These are phyloP conservation scores for Litoditis marina DNA, from an alignment of 2,888 invertebrate species.

Conservation along the genomic window DNA sequence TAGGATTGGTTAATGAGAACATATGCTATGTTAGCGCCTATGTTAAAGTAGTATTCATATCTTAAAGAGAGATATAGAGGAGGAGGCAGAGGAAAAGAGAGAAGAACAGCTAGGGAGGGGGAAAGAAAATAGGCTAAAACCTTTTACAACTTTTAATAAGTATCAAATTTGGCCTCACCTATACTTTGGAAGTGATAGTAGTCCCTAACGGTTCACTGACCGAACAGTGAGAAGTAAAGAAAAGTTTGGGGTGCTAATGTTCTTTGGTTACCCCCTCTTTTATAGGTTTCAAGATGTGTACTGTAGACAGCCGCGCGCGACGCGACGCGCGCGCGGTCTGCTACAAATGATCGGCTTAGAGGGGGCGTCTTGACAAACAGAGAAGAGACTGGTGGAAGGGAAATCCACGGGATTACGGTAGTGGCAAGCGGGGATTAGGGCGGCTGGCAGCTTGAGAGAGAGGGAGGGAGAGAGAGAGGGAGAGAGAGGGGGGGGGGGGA, in stretches of 20 bases:
- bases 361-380: no score
- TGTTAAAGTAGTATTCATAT: background rate
- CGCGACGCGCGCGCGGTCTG: no score
- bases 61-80: background rate
- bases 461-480: background rate
- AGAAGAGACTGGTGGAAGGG: background rate
- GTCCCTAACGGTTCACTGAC: background rate
- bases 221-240: background rate
- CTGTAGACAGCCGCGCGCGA: no score
- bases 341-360: no score
- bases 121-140: background rate
- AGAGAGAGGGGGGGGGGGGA: background rate
- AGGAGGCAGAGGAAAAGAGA: background rate
- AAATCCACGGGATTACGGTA: background rate
- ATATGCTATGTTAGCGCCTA: background rate
- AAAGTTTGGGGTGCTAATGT: background rate
- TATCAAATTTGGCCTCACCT: no score
- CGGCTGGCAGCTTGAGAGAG: background rate
- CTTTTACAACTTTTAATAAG: no score
- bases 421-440: background rate
- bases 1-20: background rate
- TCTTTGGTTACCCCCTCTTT: no score
- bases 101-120: background rate
- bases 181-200: no score
- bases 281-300: no score